Evolutionary conservation across 2,888 invertebrate species (phyloP), one percentile per base, ranked within the genome.

Genomic region (Hypsopygia costalis): DNA sequence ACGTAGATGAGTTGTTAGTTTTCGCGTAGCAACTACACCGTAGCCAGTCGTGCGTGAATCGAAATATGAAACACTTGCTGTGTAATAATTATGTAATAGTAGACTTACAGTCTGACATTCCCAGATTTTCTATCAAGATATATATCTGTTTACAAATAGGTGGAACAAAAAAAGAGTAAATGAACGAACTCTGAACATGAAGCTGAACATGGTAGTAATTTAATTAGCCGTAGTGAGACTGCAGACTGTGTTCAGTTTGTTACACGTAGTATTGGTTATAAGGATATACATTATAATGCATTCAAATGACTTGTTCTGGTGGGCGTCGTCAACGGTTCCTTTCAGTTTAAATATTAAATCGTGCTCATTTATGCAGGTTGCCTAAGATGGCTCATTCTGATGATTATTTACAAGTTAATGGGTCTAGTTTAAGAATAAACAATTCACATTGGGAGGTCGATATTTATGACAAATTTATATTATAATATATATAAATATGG

Each of bases 41-140:
- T 47, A 54, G 41, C 55, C 61, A 63, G 58, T 69, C 70, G 71
- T 71, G 73, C 73, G 70, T 72, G 65, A 69, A 76, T 63, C 52
- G 62, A 65, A 67, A 61, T 62, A 63, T 67, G 51, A 68, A 67
- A 62, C 56, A 52, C 51, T 49, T 49, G 46, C 53, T 47, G 41
- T 47, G 49, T 58, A 58, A 65, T 52, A 61, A 63, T 69, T 57
- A 62, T 52, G 53, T 52, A 58, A 60, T 43, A 37, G 43, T 51
- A 50, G 48, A 47, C 37, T 16, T 16, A 16, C 16, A 16, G 16
- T 49, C 47, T 54, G 46, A 51, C 55, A 53, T 48, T 46, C 44
- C 52, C 51, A 42, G 40, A 43, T 55, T 59, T 58, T 48, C 56
- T 59, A 54, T 46, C 54, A 47, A 65, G 68, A 69, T 69, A 59